Evolutionary conservation across 2,113 vertebrate species (phyloP).

Genomic region (Irena cyanogastra): DNA sequence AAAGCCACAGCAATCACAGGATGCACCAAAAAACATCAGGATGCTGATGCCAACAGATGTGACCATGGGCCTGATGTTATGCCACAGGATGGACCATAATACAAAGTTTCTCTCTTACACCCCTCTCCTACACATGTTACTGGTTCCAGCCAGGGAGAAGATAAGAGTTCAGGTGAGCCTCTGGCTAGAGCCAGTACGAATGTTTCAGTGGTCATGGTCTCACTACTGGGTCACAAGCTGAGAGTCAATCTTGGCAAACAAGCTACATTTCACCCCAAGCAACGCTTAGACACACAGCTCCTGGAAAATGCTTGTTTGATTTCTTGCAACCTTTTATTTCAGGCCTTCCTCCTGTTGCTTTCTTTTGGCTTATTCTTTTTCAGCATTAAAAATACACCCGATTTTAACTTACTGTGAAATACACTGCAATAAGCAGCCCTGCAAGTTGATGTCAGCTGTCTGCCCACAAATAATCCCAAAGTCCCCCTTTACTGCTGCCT

Average conservation of each 20-base stretch:
- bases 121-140: background rate
- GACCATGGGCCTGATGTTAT: background rate
- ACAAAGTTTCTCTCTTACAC: background rate
- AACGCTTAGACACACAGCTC: background rate
- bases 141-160: background rate
- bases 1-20: background rate
- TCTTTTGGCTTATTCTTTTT: background rate
- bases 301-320: background rate
- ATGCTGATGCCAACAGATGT: background rate
- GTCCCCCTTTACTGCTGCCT: background rate
- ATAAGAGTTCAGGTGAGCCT: background rate
- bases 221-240: background rate
- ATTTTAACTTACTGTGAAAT: background rate
- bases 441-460: background rate
- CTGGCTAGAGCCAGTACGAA: background rate
- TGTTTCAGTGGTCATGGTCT: background rate
- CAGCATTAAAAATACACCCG: accelerated
- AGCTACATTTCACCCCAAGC: background rate
- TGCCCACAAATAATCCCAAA: background rate
- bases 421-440: background rate
- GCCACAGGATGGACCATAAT: background rate
- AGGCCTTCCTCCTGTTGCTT: background rate
- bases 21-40: background rate
- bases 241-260: background rate
- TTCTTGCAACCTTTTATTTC: background rate